Percentiles rank a stretch among this genome's conserved stretches.
Evolutionary conservation across 2,113 vertebrate species (phyloP).

Genomic region (Solenodon paradoxus): DNA sequence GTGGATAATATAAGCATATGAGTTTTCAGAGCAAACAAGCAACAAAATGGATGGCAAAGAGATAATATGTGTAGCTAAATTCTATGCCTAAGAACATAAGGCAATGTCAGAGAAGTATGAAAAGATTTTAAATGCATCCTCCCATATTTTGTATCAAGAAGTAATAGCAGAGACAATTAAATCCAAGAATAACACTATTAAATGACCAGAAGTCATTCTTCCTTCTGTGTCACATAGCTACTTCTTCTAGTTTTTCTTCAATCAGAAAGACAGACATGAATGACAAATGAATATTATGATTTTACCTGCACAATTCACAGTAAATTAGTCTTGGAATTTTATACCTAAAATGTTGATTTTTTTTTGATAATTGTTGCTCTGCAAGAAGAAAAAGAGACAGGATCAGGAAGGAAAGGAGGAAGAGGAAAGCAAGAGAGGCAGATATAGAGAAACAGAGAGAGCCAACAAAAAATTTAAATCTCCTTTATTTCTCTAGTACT

Average conservation of each 20-base stretch:
- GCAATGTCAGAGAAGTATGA: neutral
- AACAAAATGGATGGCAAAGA: neutral
- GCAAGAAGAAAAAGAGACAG: neutral
- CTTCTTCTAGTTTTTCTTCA: neutral
- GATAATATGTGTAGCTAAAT: neutral
- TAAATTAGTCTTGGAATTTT: neutral
- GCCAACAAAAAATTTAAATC: neutral
- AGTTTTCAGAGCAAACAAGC: neutral
- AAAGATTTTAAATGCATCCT: neutral
- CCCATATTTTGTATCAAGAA: neutral
- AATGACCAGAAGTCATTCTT: neutral
- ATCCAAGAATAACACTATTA: neutral
- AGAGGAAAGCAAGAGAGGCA: neutral
- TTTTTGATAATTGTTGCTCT: neutral
- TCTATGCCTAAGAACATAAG: neutral
- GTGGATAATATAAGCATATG: neutral
- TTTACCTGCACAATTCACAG: neutral
- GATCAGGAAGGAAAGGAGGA: neutral
- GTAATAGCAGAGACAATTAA: accelerated
- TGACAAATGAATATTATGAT: neutral
- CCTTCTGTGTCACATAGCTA: neutral
- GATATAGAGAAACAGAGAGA: neutral
- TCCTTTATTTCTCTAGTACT: neutral
- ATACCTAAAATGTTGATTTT: neutral
- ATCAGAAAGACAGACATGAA: neutral